Base-by-base conservation (phyloP, 2,113 vertebrate species). In the Tauraco erythrolophus region DNA sequence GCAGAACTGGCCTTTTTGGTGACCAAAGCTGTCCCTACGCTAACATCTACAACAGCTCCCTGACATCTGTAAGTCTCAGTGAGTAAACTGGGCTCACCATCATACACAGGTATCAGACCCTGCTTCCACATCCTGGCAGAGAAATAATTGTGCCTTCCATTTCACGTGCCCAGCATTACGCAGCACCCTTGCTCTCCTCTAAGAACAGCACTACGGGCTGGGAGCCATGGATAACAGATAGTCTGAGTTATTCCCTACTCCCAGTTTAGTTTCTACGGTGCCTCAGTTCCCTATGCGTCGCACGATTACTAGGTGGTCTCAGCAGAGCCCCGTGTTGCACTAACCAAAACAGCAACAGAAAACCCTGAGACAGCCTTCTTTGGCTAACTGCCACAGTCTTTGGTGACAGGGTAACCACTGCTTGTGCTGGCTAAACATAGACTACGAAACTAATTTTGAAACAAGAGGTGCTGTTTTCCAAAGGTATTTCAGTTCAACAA, bases 181-280 rank as follows among this genome's bases (percentile, higher is more conserved):
- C 27, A 92, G 7, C 31, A 70, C 1, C 4, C 13, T 22, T 45
- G 14, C 16, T 53, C 30, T 45, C 14, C 35, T 54, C 9, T 13
- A 54, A 61, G n/a, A 61, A 21, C 21, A 81, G 30, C 0, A 0
- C 33, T 46, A 18, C 3, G 1, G 4, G 15, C 16, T n/a, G 19
- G n/a, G 45, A 83, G 78, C 8, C 22, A 61, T 65, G 21, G 27
- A 17, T 43, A 76, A 57, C 24, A 76, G 10, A 27, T 0, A 35
- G 27, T 31, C 58, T 35, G 25, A 89, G 70, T n/a, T 57, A 31
- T 28, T 65, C 41, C 57, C 33, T 57, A 41, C 16, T 84, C 22
- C 18, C 2, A 1, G 19, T 35, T 41, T 25, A 60, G 39, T 39
- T 84, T 41, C 46, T 9, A 14, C 5, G 11, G 25, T 5, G 11